Conservation (phyloP, 37 sponge, comb jelly and placozoan species). For the Cliona cf. orientalis region DNA sequence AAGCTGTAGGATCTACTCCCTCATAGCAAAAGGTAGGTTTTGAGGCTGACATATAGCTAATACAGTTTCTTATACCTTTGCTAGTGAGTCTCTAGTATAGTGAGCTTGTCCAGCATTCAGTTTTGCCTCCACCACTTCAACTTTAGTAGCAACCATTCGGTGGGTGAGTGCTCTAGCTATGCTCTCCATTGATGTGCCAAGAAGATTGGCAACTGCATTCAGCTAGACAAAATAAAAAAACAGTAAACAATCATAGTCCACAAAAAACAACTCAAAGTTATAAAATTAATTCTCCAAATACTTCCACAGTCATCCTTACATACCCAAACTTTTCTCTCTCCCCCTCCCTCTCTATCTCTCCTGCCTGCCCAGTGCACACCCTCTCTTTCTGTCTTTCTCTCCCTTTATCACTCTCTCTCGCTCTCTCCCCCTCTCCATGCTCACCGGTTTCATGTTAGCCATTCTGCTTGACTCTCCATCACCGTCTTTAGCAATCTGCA, state of each 20-base stretch:
- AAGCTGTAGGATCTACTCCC: no score
- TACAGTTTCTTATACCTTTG: conserved; percentile 39
- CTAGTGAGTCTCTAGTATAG: conserved; percentile 73
- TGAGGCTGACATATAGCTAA: no score
- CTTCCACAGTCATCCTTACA: no score
- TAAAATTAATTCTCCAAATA: no score
- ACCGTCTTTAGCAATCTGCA: conserved; percentile 19
- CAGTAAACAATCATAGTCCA: neutral
- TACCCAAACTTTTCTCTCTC: no score
- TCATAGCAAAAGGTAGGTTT: no score
- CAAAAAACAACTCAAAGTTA: neutral
- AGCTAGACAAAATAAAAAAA: neutral
- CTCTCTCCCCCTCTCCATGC: neutral
- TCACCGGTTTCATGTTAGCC: conserved; percentile 11
- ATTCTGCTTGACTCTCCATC: conserved; percentile 40
- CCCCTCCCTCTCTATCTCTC: no score
- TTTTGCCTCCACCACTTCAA: conserved; percentile 39
- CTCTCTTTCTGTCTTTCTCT: no score
- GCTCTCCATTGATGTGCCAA: conserved; percentile 31
- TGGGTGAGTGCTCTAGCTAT: conserved; percentile 48
- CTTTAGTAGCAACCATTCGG: conserved; percentile 39
- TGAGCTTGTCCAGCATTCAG: conserved; percentile 25
- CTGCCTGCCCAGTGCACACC: no score
- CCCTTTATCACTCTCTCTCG: neutral
- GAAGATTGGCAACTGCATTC: conserved; percentile 17